Evolutionary conservation across 2,888 invertebrate species (phyloP).

Genomic region (Sylvicola cinctus): DNA sequence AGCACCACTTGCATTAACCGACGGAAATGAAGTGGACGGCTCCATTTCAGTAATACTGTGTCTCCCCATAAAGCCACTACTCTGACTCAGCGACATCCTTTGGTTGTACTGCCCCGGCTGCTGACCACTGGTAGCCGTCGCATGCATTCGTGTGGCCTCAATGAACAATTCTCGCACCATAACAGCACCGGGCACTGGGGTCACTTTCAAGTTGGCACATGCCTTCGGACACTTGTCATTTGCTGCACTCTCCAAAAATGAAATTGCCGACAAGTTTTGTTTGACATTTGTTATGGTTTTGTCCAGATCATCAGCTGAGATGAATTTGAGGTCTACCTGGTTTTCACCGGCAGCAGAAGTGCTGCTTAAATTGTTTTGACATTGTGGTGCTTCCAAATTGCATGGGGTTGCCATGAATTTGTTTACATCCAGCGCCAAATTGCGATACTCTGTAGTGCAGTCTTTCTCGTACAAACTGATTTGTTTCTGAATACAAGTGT

Average conservation of each 20-base stretch:
- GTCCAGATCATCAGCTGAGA: conserved; percentile 3
- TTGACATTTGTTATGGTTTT: conserved; percentile 1
- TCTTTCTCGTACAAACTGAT: conserved; percentile 18
- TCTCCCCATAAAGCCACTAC: no score
- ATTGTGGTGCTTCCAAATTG: conserved; percentile 1
- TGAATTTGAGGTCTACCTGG: not conserved
- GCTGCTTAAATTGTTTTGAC: no score
- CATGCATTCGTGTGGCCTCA: conserved; percentile 27
- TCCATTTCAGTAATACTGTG: no score
- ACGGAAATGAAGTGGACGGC: no score
- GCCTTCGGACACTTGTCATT: conserved; percentile 5
- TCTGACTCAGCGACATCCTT: no score
- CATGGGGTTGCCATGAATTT: not conserved
- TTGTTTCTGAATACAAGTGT: conserved; percentile 17
- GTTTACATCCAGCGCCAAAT: not conserved
- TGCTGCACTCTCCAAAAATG: not conserved
- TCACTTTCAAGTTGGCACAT: conserved; percentile 9
- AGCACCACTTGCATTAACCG: no score
- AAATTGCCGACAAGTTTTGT: not conserved
- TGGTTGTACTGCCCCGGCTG: no score
- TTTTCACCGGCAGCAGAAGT: no score
- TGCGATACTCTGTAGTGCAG: conserved; percentile 1
- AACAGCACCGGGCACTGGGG: conserved; percentile 20
- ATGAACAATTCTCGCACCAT: conserved; percentile 30
- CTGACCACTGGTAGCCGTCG: conserved; percentile 19